These are phyloP conservation scores for Lottia gigantea DNA, from an alignment of 2,888 invertebrate genomes.

Conservation along the genomic window DNA sequence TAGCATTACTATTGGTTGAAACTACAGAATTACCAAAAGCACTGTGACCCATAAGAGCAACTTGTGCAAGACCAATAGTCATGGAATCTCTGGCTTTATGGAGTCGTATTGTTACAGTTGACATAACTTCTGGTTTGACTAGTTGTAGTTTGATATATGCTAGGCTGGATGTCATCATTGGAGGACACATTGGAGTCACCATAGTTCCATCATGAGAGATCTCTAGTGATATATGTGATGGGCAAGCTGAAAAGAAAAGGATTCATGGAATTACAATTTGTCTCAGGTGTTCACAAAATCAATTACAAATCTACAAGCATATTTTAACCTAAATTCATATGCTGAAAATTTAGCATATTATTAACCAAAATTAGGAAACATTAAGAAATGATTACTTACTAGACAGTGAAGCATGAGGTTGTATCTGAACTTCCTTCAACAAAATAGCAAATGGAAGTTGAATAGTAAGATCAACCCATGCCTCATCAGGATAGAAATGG, in stretches of 20 bases:
- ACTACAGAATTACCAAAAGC: constrained; percentile 78
- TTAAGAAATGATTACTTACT: constrained; percentile 52
- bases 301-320: neutral
- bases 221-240: constrained; percentile 85
- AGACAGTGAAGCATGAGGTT: constrained; percentile 64
- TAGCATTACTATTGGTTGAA: constrained; percentile 40
- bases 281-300: too few species aligned
- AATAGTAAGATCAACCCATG: constrained; percentile 86
- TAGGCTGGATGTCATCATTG: constrained; percentile 83
- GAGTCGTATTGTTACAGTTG: constrained; percentile 81
- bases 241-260: constrained; percentile 76
- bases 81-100: constrained; percentile 90
- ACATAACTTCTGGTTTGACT: constrained; percentile 86
- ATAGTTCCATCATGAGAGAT: constrained; percentile 83
- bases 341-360: too few species aligned
- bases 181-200: constrained; percentile 85
- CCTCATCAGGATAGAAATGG: constrained; percentile 90
- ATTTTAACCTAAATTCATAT: neutral
- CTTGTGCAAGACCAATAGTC: constrained; percentile 88
- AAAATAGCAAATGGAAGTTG: constrained; percentile 88
- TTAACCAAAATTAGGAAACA: too few species aligned
- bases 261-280: too few species aligned
- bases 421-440: constrained; percentile 81
- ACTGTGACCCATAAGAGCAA: constrained; percentile 85
- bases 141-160: constrained; percentile 87